Base-by-base conservation (phyloP, 2,113 vertebrate genomes). In the Perognathus longimembris region DNA sequence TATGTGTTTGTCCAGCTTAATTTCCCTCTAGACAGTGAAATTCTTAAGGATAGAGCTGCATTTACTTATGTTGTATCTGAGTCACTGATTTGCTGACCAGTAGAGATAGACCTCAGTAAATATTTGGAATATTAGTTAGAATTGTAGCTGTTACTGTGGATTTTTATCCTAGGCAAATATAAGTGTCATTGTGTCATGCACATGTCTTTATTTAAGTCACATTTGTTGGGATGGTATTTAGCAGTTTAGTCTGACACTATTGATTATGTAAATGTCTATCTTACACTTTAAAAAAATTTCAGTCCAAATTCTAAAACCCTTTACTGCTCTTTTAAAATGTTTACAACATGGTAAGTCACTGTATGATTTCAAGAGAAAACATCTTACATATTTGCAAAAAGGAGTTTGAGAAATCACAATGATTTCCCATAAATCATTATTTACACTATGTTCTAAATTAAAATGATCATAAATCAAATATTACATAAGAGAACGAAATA, bases 391-490 rank as follows among this genome's bases (percentile, higher is more conserved):
- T 45, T 93, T 83, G 28, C 77, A 93, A 76, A 90, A 83, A 83
- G 64, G 42, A 92, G 7, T 77, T 18, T 90, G 10, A 34, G 30
- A 88, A 85, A 85, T 10, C 14, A 75, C 42, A 75, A 54, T 89
- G 28, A 94, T 93, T 93, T 92, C 93, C 80, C 80, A 81, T 76
- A n/a, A n/a, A 3, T 24, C 36, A 74, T 34, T 91, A 61, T 82
- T 78, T 93, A 54, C 50, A 54, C 50, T 18, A 54, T 94, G 20
- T 85, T 75, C 36, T 28, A 92, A 90, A 32, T 77, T 34, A 76
- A 84, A 91, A 40, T 84, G 40, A 59, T 70, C 57, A 93, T 83
- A 84, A 95, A 69, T 92, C 34, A 89, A 93, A 92, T 92, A 57
- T 80, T 94, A 84, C 17, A 40, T 59, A 77, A 80, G 59, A 88